phyloP scores from a whole-genome alignment of 2,888 invertebrate species.

The Schizotus pectinicornis region DNA sequence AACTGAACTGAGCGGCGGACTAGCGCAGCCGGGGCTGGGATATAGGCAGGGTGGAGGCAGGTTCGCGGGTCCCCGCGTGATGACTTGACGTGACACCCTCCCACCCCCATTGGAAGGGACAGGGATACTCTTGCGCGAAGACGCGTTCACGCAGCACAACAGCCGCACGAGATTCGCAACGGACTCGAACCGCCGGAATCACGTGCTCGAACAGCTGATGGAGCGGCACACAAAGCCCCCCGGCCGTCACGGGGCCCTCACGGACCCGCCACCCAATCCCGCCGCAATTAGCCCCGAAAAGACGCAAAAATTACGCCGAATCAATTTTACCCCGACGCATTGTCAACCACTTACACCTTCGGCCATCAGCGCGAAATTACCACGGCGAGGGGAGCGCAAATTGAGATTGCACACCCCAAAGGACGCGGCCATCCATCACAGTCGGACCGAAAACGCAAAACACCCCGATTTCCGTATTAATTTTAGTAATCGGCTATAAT shows the following conservation, averaged over 20 bases:
- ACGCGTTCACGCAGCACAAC: constrained; percentile 54
- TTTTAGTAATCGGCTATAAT: too few relatives aligned
- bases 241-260: constrained; percentile 5
- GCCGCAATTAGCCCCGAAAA: too few relatives aligned
- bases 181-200: constrained; percentile 27
- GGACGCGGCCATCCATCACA: too few relatives aligned
- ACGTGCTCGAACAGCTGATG: constrained; percentile 47
- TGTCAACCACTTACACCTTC: too few relatives aligned
- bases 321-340: too few relatives aligned
- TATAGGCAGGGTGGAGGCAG: constrained; percentile 38
- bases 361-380: too few relatives aligned
- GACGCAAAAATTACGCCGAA: too few relatives aligned
- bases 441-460: too few relatives aligned
- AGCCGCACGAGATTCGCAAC: constrained; percentile 22
- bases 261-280: constrained; percentile 23
- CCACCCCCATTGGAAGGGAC: constrained; percentile 59
- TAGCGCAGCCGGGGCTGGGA: constrained; percentile 40
- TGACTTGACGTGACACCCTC: constrained; percentile 68
- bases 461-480: too few relatives aligned
- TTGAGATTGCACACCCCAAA: too few relatives aligned
- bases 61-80: constrained; percentile 58
- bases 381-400: too few relatives aligned
- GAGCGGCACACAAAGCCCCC: constrained; percentile 9
- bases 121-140: constrained; percentile 51
- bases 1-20: constrained; percentile 53